Percentiles rank a stretch among this genome's conserved stretches.
These are phyloP conservation scores for Elaphurus davidianus DNA, from an alignment of 2,113 vertebrate species.

Conservation along the genomic window DNA sequence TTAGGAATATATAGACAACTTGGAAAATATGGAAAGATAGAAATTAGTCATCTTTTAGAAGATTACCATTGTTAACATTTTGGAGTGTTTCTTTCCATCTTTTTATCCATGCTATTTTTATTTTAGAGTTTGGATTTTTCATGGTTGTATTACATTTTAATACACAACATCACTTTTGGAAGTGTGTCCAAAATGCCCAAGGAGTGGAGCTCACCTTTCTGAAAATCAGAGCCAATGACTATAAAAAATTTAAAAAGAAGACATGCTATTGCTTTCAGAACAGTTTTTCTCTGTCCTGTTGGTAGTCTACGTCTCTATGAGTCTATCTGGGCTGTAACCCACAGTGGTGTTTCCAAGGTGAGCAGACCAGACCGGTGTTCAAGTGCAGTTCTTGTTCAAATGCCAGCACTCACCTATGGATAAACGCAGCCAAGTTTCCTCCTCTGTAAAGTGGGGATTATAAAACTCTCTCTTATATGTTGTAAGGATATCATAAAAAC, in stretches of 20 bases:
- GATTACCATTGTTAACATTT: neutral
- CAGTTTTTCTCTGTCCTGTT: neutral
- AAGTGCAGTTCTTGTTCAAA: neutral
- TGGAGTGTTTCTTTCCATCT: neutral
- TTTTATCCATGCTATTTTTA: neutral
- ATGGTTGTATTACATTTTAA: neutral
- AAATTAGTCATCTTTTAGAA: neutral
- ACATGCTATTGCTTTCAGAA: neutral
- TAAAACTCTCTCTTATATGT: neutral
- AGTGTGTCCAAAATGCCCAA: neutral
- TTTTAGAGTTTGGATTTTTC: neutral
- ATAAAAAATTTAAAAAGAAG: neutral
- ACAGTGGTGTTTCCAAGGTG: neutral
- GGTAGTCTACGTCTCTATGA: fast-evolving
- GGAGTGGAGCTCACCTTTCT: neutral
- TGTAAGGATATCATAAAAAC: neutral
- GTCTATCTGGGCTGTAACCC: neutral
- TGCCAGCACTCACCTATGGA: neutral
- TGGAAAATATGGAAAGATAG: neutral
- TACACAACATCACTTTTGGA: neutral
- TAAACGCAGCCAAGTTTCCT: neutral
- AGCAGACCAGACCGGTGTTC: neutral
- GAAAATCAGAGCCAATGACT: neutral
- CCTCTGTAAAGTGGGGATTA: neutral
- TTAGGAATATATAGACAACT: neutral